Percentiles rank a stretch among this genome's conserved stretches.
phyloP scores from a whole-genome alignment of 2,797 vertebrate species.

The Craterocephalus amniculus region DNA sequence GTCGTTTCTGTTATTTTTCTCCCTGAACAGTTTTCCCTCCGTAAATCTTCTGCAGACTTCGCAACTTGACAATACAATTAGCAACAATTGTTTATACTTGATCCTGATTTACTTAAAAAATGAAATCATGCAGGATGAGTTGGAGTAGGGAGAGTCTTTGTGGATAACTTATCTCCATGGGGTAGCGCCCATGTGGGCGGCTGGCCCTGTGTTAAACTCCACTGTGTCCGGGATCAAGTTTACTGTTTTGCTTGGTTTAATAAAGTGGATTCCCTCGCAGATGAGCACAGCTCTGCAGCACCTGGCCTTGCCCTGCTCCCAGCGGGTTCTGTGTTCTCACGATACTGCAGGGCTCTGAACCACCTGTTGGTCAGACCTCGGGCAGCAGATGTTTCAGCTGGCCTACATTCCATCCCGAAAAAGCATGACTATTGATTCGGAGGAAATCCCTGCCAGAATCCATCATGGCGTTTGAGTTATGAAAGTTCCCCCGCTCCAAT shows the following conservation, averaged over 20 bases:
- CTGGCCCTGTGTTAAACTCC: slow-evolving; percentile 49
- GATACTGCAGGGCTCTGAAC: slow-evolving; percentile 61
- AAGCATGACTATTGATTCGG: slow-evolving; percentile 79
- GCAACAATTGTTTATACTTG: slow-evolving; percentile 31
- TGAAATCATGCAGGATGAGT: slow-evolving; percentile 16
- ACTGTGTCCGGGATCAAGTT: slow-evolving; percentile 64
- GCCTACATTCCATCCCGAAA: slow-evolving; percentile 57
- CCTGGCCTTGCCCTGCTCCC: slow-evolving; percentile 67
- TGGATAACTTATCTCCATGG: slow-evolving; percentile 24
- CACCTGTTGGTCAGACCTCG: slow-evolving; percentile 76
- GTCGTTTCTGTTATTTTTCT: slow-evolving; percentile 71
- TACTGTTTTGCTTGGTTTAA: slow-evolving; percentile 72
- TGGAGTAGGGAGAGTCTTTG: slow-evolving; percentile 30
- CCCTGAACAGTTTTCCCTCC: slow-evolving; percentile 57
- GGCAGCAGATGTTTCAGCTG: slow-evolving; percentile 74
- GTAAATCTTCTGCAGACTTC: slow-evolving; percentile 30
- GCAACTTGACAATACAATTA: slow-evolving; percentile 29
- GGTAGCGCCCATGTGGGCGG: slow-evolving; percentile 54
- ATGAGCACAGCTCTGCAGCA: slow-evolving; percentile 68
- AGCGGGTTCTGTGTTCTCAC: slow-evolving; percentile 74
- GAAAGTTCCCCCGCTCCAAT: slow-evolving; percentile 32
- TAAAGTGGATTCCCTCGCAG: slow-evolving; percentile 64
- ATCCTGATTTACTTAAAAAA: slow-evolving; percentile 13
- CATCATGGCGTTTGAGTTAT: slow-evolving; percentile 59
- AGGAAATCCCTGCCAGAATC: slow-evolving; percentile 74